Base-by-base conservation (phyloP, 2,113 vertebrate species). In the Megaptera novaeangliae region DNA sequence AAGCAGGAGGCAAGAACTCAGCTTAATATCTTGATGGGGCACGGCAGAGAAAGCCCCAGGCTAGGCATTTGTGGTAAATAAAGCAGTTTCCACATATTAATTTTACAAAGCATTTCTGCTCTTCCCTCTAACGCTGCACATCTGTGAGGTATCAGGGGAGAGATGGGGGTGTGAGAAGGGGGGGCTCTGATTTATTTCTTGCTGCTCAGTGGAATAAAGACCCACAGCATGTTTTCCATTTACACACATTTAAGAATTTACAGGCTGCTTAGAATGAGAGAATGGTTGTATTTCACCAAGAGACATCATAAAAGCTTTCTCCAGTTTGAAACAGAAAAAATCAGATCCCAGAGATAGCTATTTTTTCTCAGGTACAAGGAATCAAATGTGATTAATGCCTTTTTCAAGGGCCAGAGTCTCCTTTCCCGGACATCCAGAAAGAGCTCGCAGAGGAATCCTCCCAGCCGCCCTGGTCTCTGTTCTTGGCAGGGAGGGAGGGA, bases 281-380 rank as follows among this genome's bases (percentile, higher is more conserved):
- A 31, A 77, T 98, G 80, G 83, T 98, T 98, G 93, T 98, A 97
- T 97, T 98, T 98, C 94, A 96, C 98, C 87, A 97, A 95, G 88
- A 98, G 98, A 98, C 97, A 98, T 98, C 97, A 98, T 98, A 98
- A 97, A 98, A 98, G 96, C 98, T 96, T 98, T 97, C 94, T 97
- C 77, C 55, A 97, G 81, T 95, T 94, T 97, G 96, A 98, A 97
- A 96, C 96, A 97, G 0, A 61, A 74, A 98, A 98, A 98, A 96
- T 98, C 92, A 98, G 97, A 98, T 97, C 90, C 66, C 85, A 97
- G 52, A 98, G 85, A 89, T 93, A 95, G 82, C 59, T 96, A 29
- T 97, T 98, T 98, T 98, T 97, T 96, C 96, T 98, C 72, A 90
- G 95, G 93, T 98, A 97, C 61, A 96, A 97, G 96, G 82, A 77